phyloP scores from a whole-genome alignment of 1,140 invertebrate species.

The Triops cancriformis region DNA sequence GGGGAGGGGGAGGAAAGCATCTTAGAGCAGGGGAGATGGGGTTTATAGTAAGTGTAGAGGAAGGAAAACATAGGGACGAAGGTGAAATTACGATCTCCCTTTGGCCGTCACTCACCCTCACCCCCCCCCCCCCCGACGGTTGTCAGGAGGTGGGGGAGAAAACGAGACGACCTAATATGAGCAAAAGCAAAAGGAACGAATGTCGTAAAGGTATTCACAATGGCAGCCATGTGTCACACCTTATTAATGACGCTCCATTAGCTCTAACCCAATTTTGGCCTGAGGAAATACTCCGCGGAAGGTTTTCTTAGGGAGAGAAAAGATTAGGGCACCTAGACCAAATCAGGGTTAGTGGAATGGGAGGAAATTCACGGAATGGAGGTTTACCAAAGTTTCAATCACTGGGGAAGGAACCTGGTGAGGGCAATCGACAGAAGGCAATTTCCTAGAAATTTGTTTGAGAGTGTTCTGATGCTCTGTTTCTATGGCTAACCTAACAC shows the following conservation, averaged over 20 bases:
- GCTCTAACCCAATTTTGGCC: background rate
- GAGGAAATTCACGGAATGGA: too few species aligned
- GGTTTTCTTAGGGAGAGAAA: too few species aligned
- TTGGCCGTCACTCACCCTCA: background rate
- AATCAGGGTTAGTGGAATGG: too few species aligned
- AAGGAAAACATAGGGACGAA: background rate
- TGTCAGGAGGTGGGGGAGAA: too few species aligned
- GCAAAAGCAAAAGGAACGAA: background rate
- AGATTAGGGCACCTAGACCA: too few species aligned
- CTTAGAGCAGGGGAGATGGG: background rate
- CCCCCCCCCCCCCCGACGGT: background rate
- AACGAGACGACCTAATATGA: background rate
- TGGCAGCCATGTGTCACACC: background rate
- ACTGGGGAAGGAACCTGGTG: too few species aligned
- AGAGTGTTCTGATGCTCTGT: too few species aligned
- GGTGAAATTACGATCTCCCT: background rate
- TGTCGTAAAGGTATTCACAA: slow-evolving; percentile 1
- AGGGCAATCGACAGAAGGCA: too few species aligned
- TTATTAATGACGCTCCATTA: slow-evolving; percentile 4
- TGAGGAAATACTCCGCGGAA: too few species aligned
- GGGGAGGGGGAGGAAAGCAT: background rate
- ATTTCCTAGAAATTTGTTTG: too few species aligned
- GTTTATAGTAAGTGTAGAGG: background rate
- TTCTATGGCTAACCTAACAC: too few species aligned
- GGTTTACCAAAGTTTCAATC: too few species aligned